Evolutionary conservation across 2,797 vertebrate species (phyloP).

Genomic region (Alosa sapidissima): DNA sequence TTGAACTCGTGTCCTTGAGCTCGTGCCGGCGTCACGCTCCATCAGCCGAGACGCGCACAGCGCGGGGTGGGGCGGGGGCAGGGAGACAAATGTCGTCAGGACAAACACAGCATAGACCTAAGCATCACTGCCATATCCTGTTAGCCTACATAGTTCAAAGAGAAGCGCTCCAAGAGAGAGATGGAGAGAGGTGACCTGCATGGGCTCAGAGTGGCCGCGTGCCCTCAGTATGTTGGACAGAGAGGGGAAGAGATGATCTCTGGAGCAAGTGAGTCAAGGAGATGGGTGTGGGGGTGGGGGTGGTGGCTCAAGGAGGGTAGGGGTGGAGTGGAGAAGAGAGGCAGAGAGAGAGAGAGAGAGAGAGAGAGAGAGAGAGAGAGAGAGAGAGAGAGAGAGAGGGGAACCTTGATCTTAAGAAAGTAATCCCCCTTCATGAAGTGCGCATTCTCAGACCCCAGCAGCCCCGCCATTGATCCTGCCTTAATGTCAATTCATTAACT

Average conservation of each 20-base stretch:
- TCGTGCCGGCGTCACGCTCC: not conserved
- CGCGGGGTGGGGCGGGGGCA: too few species aligned
- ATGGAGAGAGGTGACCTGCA: not conserved
- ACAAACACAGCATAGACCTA: not conserved
- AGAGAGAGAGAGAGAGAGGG: constrained; percentile 39
- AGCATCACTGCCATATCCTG: not conserved
- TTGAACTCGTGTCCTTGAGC: not conserved
- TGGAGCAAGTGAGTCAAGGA: not conserved
- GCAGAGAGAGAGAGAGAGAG: not conserved
- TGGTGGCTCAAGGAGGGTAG: not conserved
- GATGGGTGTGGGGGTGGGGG: not conserved
- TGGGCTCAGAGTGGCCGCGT: not conserved
- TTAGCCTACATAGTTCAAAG: not conserved
- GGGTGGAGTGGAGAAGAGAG: constrained; percentile 40
- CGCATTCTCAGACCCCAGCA: constrained; percentile 64
- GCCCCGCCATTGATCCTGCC: constrained; percentile 67
- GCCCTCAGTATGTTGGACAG: not conserved
- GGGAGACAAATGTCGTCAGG: not conserved
- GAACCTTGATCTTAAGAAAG: constrained; percentile 72
- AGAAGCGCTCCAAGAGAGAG: not conserved
- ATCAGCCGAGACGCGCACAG: not conserved
- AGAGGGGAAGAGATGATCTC: not conserved
- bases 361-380: constrained; percentile 18
- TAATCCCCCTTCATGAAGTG: constrained; percentile 74
- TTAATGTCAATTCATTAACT: constrained; percentile 75